A percentile compares a stretch with the other conserved stretches of the same genome.
phyloP scores from a whole-genome alignment of 2,113 vertebrate species.

The Lophotis ruficrista region DNA sequence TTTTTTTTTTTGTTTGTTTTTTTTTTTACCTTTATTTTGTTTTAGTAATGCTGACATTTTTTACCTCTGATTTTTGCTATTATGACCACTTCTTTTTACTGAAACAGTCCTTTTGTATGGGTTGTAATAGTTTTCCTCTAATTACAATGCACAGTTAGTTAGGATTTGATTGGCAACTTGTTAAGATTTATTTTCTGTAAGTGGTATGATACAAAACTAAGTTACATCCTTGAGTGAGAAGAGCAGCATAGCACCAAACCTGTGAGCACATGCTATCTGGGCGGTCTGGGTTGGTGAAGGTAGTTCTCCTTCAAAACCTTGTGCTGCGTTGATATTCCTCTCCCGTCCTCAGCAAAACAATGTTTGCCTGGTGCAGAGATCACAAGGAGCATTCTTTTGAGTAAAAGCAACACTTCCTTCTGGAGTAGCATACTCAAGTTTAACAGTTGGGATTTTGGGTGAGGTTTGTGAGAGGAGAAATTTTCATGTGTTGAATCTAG shows the following conservation, averaged over 20 bases:
- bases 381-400: background rate
- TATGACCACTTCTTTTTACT: background rate
- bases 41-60: rapidly evolving
- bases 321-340: background rate
- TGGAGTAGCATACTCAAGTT: background rate
- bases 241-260: background rate
- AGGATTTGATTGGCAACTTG: background rate
- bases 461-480: background rate
- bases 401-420: background rate
- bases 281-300: background rate
- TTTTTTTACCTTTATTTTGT: background rate
- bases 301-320: background rate
- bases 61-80: background rate
- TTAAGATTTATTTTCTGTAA: background rate
- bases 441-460: background rate
- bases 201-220: background rate
- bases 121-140: background rate
- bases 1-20: background rate
- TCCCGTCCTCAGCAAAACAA: background rate
- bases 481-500: background rate
- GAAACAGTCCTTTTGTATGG: background rate
- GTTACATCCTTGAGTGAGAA: background rate
- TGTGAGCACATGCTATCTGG: rapidly evolving
- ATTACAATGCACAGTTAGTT: background rate
- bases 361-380: background rate